phyloP scores from a whole-genome alignment of 2,888 invertebrate genomes.

The Tricholauxania praeusta region DNA sequence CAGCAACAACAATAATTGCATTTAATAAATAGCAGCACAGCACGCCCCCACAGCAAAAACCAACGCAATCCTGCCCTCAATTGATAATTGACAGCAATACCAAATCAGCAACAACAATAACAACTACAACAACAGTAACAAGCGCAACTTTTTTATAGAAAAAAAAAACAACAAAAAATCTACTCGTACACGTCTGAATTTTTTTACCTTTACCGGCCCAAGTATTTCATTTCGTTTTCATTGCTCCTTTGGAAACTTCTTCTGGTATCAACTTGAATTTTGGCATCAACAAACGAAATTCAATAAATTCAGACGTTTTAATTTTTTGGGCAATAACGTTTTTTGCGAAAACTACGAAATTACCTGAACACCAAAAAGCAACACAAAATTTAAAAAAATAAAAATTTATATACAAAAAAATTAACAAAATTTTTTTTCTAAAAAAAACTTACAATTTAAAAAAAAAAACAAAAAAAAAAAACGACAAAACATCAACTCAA shows the following conservation, averaged over 20 bases:
- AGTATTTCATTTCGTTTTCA: slow-evolving; percentile 42
- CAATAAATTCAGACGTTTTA: slow-evolving; percentile 62
- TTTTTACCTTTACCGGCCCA: slow-evolving; percentile 45
- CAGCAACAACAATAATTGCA: slow-evolving; percentile 49
- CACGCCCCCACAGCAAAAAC: slow-evolving; percentile 41
- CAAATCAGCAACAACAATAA: slow-evolving; percentile 45
- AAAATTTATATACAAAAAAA: slow-evolving; percentile 33
- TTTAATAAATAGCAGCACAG: no score
- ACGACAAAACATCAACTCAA: neutral
- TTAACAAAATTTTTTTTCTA: slow-evolving; percentile 27
- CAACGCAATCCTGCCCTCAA: slow-evolving; percentile 36
- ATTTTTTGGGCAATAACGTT: slow-evolving; percentile 50
- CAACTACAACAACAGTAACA: slow-evolving; percentile 37
- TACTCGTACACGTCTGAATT: slow-evolving; percentile 59
- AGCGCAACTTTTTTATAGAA: neutral
- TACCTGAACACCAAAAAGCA: slow-evolving; percentile 39
- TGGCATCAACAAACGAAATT: slow-evolving; percentile 45
- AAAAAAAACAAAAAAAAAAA: slow-evolving; percentile 49
- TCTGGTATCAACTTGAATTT: slow-evolving; percentile 47
- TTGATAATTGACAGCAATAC: slow-evolving; percentile 42
- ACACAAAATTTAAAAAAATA: slow-evolving; percentile 41
- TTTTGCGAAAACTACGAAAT: slow-evolving; percentile 37
- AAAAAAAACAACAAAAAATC: slow-evolving; percentile 29
- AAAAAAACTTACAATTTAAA: slow-evolving; percentile 62
- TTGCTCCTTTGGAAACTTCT: slow-evolving; percentile 31